These are phyloP conservation scores for Gorilla gorilla DNA, from an alignment of 2,113 vertebrate genomes.

Conservation along the genomic window DNA sequence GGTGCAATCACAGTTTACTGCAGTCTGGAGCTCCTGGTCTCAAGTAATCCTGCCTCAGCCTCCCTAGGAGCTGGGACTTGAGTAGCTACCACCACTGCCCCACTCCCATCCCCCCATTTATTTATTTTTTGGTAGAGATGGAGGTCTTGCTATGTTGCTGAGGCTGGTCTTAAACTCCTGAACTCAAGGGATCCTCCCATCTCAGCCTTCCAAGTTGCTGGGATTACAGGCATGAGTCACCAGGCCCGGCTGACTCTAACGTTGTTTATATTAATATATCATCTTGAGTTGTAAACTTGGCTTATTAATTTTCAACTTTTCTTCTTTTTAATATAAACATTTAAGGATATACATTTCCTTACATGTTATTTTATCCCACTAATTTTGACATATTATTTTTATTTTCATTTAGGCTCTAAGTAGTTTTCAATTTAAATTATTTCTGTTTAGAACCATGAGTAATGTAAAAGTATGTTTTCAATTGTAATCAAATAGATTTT, in stretches of 20 bases:
- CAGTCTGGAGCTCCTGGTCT: too few species aligned
- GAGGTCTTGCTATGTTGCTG: too few species aligned
- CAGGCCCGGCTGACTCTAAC: rapidly evolving
- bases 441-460: neutral
- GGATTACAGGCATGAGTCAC: too few species aligned
- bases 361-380: neutral
- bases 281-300: neutral
- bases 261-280: neutral
- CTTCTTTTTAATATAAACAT: neutral
- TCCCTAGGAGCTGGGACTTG: too few species aligned
- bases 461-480: neutral
- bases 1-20: too few species aligned
- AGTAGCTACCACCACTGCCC: too few species aligned
- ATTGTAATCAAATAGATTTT: neutral
- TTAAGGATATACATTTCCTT: neutral
- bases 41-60: too few species aligned
- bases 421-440: conserved; percentile 49
- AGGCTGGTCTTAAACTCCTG: too few species aligned
- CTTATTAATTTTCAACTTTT: conserved; percentile 22
- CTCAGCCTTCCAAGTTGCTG: too few species aligned
- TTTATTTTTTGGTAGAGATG: too few species aligned
- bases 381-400: conserved; percentile 32
- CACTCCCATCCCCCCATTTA: too few species aligned
- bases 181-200: too few species aligned
- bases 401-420: conserved; percentile 39